Conservation (phyloP, 2,797 vertebrate species). For the Catostomus latipinnis region DNA sequence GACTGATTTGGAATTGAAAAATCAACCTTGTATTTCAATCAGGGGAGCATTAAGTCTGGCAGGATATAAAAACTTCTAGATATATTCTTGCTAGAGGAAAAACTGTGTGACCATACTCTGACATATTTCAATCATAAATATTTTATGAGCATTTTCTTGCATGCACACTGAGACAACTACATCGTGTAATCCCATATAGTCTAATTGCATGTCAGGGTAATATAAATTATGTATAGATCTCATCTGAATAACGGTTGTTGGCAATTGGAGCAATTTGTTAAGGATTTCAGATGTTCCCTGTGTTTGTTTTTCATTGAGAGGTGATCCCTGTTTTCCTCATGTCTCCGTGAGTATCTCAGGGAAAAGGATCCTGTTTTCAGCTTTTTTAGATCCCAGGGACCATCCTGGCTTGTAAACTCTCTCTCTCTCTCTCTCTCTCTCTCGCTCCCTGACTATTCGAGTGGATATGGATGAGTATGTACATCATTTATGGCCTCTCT, state of each 20-base stretch:
- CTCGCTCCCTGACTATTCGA: slow-evolving; percentile 16
- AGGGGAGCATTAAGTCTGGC: not conserved
- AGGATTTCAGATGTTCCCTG: slow-evolving; percentile 23
- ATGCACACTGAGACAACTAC: not conserved
- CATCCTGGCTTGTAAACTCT: slow-evolving; percentile 43
- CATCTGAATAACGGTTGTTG: slow-evolving; percentile 6
- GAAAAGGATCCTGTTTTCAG: slow-evolving; percentile 56
- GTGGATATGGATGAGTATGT: slow-evolving; percentile 21
- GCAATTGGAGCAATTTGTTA: not conserved
- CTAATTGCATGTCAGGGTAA: not conserved
- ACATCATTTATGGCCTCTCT: slow-evolving; percentile 50
- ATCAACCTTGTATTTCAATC: not conserved
- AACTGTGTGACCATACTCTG: not conserved
- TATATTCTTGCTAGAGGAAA: not conserved
- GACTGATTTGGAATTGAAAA: not conserved
- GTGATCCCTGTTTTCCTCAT: slow-evolving; percentile 13
- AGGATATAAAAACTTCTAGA: not conserved
- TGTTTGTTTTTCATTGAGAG: slow-evolving; percentile 25
- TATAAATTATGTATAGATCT: not conserved
- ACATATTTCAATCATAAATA: not conserved
- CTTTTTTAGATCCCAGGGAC: slow-evolving; percentile 31
- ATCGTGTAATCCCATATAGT: not conserved
- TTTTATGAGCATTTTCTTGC: not conserved
- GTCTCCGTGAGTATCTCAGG: slow-evolving; percentile 25
- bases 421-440: slow-evolving; percentile 18